Evolutionary conservation across 2,888 invertebrate genomes (phyloP), one percentile per base, ranked within the genome.

Genomic region (Tanaodytes sp.): DNA sequence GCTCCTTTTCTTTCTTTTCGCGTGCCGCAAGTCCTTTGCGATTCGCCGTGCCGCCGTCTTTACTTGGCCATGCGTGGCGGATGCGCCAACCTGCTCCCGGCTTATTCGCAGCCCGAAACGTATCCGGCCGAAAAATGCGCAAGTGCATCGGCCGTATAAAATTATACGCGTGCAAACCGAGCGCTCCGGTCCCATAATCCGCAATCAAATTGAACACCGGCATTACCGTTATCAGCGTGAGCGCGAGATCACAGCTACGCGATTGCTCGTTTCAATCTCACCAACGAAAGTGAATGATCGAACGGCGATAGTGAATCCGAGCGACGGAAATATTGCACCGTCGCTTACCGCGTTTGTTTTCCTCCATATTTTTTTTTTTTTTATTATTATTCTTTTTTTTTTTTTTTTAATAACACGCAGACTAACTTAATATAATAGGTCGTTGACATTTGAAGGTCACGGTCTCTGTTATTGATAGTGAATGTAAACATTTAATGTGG

Each of bases 1-100:
- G 57, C 49, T 65, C 70, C 70, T 70, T 67, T 72, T 72, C 72
- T 72, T 72, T 70, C 66, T 72, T 72, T 72, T 70, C 72, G 72
- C 72, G 72, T 72, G 72, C 72, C 70, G 70, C 64, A 70, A 64
- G 67, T 70, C 72, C 70, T 72, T 72, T 72, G 64, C 63, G 64
- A 67, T 70, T 67, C 67, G 66, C 72, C 59, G 66, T 65, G 66
- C 65, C 51, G 69, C 66, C 69, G 66, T 63, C 66, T 64, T 58
- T 64, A 64, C 72, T 48, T 57, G 58, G 61, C 61, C 64, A 70
- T 66, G 72, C 72, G 57, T 70, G 69, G 72, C 64, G 65, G 72
- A 72, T 72, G 69, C 72, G 52, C 66, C 69, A 70, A 67, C 72
- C 72, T 67, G 72, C 72, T 71, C 55, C 63, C 59, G 72, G 69